Percentiles rank a stretch among this genome's conserved stretches.
Evolutionary conservation across 2,113 vertebrate genomes (phyloP).

Genomic region (Donacobius atricapilla): DNA sequence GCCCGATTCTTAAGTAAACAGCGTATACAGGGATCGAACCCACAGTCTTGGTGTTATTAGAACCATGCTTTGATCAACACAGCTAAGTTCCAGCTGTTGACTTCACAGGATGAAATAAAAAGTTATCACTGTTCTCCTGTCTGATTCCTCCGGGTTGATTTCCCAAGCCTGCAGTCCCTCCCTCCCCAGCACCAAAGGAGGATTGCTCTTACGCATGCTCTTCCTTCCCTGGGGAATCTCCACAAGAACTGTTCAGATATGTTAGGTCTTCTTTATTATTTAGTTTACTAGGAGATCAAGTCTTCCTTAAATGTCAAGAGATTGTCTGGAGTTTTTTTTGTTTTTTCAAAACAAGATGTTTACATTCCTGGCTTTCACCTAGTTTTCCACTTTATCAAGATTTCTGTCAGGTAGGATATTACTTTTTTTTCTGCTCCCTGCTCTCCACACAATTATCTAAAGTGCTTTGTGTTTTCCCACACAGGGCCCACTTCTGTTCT

Average conservation of each 20-base stretch:
- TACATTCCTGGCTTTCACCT: not conserved
- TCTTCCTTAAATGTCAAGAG: slow-evolving; percentile 25
- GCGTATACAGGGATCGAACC: not conserved
- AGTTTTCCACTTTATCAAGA: slow-evolving; percentile 2
- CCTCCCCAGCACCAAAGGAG: not conserved
- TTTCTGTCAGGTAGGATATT: slow-evolving; percentile 16
- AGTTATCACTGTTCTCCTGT: not conserved
- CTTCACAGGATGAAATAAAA: not conserved
- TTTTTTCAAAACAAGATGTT: not conserved
- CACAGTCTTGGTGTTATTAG: not conserved
- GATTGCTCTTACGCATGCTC: not conserved
- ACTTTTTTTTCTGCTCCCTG: not conserved
- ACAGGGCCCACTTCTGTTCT: not conserved
- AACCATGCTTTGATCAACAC: not conserved
- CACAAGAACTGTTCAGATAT: not conserved
- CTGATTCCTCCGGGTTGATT: not conserved
- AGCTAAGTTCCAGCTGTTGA: not conserved
- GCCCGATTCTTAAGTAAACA: not conserved
- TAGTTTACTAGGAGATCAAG: not conserved
- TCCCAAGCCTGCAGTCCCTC: not conserved
- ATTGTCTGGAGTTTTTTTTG: not conserved
- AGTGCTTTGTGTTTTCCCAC: slow-evolving; percentile 37
- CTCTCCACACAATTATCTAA: slow-evolving; percentile 11
- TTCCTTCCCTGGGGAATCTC: not conserved
- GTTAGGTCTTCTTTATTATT: not conserved